Base-by-base conservation (phyloP, 2,113 vertebrate species). In the Puffinus mauretanicus region DNA sequence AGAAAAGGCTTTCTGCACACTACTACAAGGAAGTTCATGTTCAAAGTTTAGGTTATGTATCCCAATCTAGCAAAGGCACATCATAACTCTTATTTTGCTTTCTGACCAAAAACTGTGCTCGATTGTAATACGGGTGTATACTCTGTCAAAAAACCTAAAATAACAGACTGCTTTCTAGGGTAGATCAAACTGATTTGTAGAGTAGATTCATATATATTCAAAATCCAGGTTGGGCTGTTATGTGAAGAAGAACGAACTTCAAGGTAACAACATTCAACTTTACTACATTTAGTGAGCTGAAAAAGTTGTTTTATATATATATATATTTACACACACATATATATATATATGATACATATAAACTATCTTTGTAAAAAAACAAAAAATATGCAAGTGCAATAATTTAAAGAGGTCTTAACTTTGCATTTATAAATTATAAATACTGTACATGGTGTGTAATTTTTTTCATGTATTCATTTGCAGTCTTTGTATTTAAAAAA, bases 371-470 rank as follows among this genome's bases (percentile, higher is more conserved):
- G 97, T 98, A 96, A 94, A 97, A 92, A 98, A 96, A 52, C 6
- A 49, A 82, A 96, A 96, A 98, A 96, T 97, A 98, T 97, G 76
- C 97, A 98, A 98, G 98, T 98, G 98, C 98, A 98, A 98, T 98
- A 98, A 98, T 97, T 98, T 98, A 96, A 98, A 98, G 96, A 97
- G 97, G 97, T 98, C 98, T 98, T 98, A 98, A 97, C 97, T 98
- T 98, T 98, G 97, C 98, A 98, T 98, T 98, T 98, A 98, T 98
- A 98, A 98, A 97, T 98, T 98, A 98, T 98, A 98, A 98, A 98
- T 98, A 98, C 86, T 98, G 98, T 98, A 98, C 96, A 98, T 98
- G 97, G 97, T 98, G 98, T 98, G 98, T 98, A 97, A 98, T 98
- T 98, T 98, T 96, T 97, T 98, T 97, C 98, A 98, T 97, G 98